phyloP scores from a whole-genome alignment of 2,888 invertebrate genomes.

The Syritta pipiens region DNA sequence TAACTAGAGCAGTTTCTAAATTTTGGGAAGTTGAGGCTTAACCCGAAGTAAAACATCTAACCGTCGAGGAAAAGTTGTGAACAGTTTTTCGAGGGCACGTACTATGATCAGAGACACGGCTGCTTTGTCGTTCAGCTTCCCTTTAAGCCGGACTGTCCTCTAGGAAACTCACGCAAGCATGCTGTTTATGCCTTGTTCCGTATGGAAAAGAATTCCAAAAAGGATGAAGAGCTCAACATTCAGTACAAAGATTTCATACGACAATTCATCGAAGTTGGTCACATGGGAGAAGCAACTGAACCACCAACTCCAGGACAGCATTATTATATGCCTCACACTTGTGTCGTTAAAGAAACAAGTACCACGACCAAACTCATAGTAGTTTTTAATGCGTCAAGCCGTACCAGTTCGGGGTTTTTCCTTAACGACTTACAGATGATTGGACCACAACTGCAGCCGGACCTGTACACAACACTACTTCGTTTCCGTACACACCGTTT shows the following conservation, averaged over 20 bases:
- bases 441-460: no score
- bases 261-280: conserved; percentile 21
- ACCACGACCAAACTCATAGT: conserved; percentile 31
- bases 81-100: background rate
- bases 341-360: conserved; percentile 29
- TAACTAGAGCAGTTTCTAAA: conserved; percentile 9
- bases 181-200: conserved; percentile 5
- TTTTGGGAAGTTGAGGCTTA: conserved; percentile 8
- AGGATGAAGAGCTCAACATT: background rate
- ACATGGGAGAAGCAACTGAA: conserved; percentile 33
- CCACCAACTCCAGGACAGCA: background rate
- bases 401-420: background rate
- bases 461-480: no score
- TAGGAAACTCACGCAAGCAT: conserved; percentile 3
- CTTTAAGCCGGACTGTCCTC: conserved; percentile 1
- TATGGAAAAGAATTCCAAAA: background rate
- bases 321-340: conserved; percentile 27
- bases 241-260: conserved; percentile 26
- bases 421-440: no score
- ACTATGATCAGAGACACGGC: conserved; percentile 10
- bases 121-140: conserved; percentile 20
- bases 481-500: no score
- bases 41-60: no score
- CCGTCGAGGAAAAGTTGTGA: no score
- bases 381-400: conserved; percentile 38